Base-by-base conservation (phyloP, 2,888 invertebrate species). In the Lepidocyrtinus sp. region DNA sequence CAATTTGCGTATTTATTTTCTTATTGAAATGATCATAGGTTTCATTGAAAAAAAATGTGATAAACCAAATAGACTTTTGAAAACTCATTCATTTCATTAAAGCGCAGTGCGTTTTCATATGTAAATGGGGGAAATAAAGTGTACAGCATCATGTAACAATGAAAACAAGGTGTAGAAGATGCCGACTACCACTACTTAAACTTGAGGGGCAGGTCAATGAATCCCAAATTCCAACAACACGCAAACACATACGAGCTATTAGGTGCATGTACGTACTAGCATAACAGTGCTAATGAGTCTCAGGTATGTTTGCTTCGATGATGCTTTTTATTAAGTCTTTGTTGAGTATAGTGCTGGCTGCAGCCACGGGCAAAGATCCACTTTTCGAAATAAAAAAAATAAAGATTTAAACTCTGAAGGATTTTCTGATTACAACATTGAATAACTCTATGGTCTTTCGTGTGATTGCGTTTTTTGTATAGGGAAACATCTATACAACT, bases 161-260 rank as follows among this genome's bases (percentile, higher is more conserved):
- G 62, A 63, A 63, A 17, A 59, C 19, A 69, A 69, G 55, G 55
- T 55, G 69, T 46, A 25, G 63, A 71, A 63, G 79, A 79, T 73
- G 69, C 70, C 73, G 79, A 74, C 73, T 70, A 26, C n/a, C 36
- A 45, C 22, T 17, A 45, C 69, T 74, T 73, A 68, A 74, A 70
- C 50, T 73, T 74, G 74, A 72, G 74, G 74, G 74, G 70, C 79
- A 79, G 79, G 79, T 79, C 79, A 79, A 74, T 79, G 79, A 79
- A 79, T 79, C 65, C 79, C 68, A 62, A 12, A 36, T 36, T 36
- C 36, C 36, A 36, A 36, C 5, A 36, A 12, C 12, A 65, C 71
- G 21, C 15, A 21, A 21, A 76, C 65, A 65, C 77, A 74, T 74
- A 73, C 69, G 59, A 74, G 63, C 61, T 45, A 36, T 36, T 36